Percentiles rank a stretch among this genome's conserved stretches.
Evolutionary conservation across 2,797 vertebrate species (phyloP).

Genomic region (Lepus oiostolus): DNA sequence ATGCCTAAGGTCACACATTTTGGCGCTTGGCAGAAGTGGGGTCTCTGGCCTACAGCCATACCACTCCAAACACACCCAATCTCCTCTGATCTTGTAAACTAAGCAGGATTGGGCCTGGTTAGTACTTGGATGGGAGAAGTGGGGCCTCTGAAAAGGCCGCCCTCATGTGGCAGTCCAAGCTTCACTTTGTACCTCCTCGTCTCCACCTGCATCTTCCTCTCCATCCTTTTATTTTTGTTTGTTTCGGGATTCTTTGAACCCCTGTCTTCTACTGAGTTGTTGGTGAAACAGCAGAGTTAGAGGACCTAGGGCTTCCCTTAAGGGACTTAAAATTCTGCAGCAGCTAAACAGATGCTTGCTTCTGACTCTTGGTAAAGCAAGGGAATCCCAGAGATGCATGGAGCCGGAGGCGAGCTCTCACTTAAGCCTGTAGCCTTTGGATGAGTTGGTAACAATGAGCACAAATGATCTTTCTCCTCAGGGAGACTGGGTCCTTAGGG

Average conservation of each 20-base stretch:
- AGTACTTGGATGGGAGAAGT: not conserved
- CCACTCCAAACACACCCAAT: too few species aligned
- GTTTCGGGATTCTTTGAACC: not conserved
- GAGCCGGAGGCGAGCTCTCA: fast-evolving
- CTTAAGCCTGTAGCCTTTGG: not conserved
- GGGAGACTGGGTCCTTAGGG: not conserved
- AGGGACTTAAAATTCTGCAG: not conserved
- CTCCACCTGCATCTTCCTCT: not conserved
- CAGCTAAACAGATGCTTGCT: not conserved
- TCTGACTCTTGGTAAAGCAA: not conserved
- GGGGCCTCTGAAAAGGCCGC: not conserved
- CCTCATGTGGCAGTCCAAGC: not conserved
- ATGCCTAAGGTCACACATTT: not conserved
- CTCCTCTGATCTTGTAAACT: too few species aligned
- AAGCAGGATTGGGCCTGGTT: too few species aligned
- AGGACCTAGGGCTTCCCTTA: not conserved
- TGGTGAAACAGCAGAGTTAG: not conserved
- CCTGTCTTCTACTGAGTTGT: not conserved
- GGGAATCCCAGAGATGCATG: fast-evolving
- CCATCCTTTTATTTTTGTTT: not conserved
- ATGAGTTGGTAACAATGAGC: fast-evolving
- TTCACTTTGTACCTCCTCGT: not conserved
- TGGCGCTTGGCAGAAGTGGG: not conserved
- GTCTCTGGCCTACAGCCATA: not conserved
- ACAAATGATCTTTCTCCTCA: not conserved